Conservation (phyloP, 2,797 vertebrate species). For the Oryzias dopingdopingensis region DNA sequence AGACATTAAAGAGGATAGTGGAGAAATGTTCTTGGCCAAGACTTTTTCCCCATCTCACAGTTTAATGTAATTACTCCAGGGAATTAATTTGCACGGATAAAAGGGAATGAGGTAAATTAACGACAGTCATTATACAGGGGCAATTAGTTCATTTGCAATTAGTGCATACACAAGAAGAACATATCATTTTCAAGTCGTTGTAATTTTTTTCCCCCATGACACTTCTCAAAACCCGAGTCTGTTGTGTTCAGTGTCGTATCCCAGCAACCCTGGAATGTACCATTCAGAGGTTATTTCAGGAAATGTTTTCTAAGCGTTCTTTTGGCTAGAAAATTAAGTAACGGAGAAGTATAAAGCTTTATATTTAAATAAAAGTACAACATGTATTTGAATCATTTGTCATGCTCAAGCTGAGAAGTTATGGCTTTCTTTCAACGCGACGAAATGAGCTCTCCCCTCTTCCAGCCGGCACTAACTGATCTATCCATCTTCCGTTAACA, state of each 20-base stretch:
- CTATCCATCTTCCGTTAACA: conserved; percentile 47
- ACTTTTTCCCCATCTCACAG: no score
- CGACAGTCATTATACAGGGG: no score
- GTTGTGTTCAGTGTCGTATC: conserved; percentile 56
- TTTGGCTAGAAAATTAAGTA: no score
- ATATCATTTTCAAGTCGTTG: no score
- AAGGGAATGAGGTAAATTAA: no score
- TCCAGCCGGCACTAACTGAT: not conserved
- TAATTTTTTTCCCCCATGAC: not conserved
- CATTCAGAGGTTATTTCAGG: conserved; percentile 19
- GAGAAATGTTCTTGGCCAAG: no score
- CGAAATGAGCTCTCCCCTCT: conserved; percentile 8
- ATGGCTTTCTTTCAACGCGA: not conserved
- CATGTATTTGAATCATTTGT: rapidly evolving
- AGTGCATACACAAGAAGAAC: no score
- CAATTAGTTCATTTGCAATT: no score
- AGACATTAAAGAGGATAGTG: no score
- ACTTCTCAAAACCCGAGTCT: not conserved
- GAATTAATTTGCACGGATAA: no score
- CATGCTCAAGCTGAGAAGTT: rapidly evolving
- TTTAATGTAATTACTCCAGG: no score
- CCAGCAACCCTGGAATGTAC: conserved; percentile 62
- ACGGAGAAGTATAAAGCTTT: no score
- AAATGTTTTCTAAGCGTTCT: not conserved
- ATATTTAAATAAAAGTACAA: rapidly evolving